A percentile compares a stretch with the other conserved stretches of the same genome.
These are phyloP conservation scores for Odontothrips loti DNA, from an alignment of 2,888 invertebrate species.

Conservation along the genomic window DNA sequence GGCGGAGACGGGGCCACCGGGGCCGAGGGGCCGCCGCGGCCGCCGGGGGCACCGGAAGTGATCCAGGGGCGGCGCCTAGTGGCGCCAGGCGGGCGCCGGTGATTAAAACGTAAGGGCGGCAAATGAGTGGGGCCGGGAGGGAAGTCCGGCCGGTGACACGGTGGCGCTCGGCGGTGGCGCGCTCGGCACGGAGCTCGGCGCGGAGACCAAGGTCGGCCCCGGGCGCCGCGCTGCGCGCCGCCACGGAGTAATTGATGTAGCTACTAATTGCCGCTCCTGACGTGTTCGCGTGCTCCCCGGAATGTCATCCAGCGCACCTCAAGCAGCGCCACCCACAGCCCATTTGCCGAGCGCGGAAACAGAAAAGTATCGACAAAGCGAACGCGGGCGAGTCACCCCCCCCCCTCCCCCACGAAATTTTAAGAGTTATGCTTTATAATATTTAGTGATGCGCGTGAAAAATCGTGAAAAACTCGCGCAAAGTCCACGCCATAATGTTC, in stretches of 20 bases:
- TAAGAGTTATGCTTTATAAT: no score
- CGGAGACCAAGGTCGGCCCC: neutral
- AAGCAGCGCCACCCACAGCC: neutral
- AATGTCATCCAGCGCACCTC: neutral
- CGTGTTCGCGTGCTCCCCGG: constrained; percentile 11
- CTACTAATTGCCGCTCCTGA: constrained; percentile 3
- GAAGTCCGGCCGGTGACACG: neutral
- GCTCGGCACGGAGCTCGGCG: neutral
- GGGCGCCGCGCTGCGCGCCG: neutral
- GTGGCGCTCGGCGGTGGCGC: neutral
- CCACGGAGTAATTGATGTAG: neutral
- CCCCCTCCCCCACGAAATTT: no score
- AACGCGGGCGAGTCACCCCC: no score
- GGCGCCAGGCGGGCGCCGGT: neutral
- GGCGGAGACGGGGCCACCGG: neutral
- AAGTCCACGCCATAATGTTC: no score
- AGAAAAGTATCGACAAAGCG: no score
- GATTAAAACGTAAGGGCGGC: constrained; percentile 24
- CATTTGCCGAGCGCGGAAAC: no score
- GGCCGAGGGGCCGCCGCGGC: neutral
- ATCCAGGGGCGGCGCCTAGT: neutral
- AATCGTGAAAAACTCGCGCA: no score
- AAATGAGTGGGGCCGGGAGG: neutral
- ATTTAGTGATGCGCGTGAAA: no score
- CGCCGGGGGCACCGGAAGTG: neutral